Percentiles rank a stretch among this genome's conserved stretches.
Evolutionary conservation across 2,797 vertebrate genomes (phyloP).

Genomic region (Gymnothorax reevesii): DNA sequence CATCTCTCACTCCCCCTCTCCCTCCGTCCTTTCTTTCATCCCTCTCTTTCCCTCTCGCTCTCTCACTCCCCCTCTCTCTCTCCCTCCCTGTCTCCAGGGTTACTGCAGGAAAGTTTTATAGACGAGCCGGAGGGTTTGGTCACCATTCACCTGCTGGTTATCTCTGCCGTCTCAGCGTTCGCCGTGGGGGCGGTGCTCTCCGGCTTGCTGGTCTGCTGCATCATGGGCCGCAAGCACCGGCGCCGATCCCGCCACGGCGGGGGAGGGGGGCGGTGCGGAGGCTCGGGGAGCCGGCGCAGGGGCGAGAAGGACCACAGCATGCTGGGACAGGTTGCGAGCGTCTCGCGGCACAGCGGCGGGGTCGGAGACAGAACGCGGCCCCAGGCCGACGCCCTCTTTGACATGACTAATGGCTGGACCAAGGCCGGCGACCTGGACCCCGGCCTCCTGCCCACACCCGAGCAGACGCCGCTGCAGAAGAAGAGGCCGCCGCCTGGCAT

Average conservation of each 20-base stretch:
- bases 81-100: slow-evolving; percentile 65
- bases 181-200: slow-evolving; percentile 95
- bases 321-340: slow-evolving; percentile 86
- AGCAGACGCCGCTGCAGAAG: slow-evolving; percentile 95
- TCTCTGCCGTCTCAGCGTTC: slow-evolving; percentile 92
- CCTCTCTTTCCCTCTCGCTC: not conserved
- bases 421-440: slow-evolving; percentile 89
- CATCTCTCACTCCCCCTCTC: no score
- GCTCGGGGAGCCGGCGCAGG: slow-evolving; percentile 78
- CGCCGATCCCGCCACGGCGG: slow-evolving; percentile 64
- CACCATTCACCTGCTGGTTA: slow-evolving; percentile 90
- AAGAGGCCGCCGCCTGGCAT: slow-evolving; percentile 77
- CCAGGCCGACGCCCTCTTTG: slow-evolving; percentile 81
- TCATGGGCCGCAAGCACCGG: slow-evolving; percentile 87
- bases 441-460: slow-evolving; percentile 89
- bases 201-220: slow-evolving; percentile 93
- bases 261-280: slow-evolving; percentile 40
- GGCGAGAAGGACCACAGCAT: slow-evolving; percentile 82
- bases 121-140: slow-evolving; percentile 90
- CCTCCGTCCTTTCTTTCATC: no score
- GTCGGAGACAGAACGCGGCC: slow-evolving; percentile 69
- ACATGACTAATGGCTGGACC: slow-evolving; percentile 94
- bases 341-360: slow-evolving; percentile 70
- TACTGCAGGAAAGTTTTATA: slow-evolving; percentile 88
- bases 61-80: not conserved